Evolutionary conservation across 2,888 invertebrate genomes (phyloP).

Genomic region (Lycaena phlaeas): DNA sequence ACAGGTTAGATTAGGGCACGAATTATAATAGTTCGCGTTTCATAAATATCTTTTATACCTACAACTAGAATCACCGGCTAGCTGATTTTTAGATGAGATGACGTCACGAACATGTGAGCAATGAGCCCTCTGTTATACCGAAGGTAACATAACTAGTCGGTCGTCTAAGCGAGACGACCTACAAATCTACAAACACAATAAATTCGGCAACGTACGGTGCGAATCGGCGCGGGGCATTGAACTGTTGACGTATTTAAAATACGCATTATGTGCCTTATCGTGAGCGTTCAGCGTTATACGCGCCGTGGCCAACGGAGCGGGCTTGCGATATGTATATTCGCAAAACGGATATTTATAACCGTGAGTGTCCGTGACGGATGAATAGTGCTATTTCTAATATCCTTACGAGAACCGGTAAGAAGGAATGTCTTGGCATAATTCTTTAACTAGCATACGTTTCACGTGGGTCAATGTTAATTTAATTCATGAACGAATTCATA

Average conservation of each 20-base stretch:
- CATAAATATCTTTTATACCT: constrained; percentile 46
- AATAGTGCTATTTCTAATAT: constrained; percentile 52
- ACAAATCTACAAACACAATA: constrained; percentile 72
- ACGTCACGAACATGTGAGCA: constrained; percentile 60
- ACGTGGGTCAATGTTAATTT: constrained; percentile 7
- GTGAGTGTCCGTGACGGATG: constrained; percentile 55
- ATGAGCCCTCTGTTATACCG: constrained; percentile 62
- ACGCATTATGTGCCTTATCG: constrained; percentile 67
- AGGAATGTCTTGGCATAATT: constrained; percentile 18
- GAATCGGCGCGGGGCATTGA: constrained; percentile 61
- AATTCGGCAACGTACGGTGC: constrained; percentile 62
- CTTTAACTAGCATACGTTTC: constrained; percentile 1
- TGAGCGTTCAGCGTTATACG: constrained; percentile 63
- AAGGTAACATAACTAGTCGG: constrained; percentile 35
- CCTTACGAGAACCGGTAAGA: constrained; percentile 35
- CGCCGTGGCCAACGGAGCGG: constrained; percentile 45
- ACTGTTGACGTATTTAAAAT: constrained; percentile 70
- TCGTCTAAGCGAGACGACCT: constrained; percentile 39
- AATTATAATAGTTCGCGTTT: constrained; percentile 54
- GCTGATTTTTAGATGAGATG: constrained; percentile 47
- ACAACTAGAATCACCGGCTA: constrained; percentile 61
- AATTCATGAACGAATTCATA: neutral
- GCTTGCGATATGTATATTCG: constrained; percentile 52
- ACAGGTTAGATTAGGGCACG: constrained; percentile 64
- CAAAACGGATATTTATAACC: constrained; percentile 64